These are phyloP conservation scores for Platichthys stellatus DNA, from an alignment of 2,113 vertebrate species.

Conservation along the genomic window DNA sequence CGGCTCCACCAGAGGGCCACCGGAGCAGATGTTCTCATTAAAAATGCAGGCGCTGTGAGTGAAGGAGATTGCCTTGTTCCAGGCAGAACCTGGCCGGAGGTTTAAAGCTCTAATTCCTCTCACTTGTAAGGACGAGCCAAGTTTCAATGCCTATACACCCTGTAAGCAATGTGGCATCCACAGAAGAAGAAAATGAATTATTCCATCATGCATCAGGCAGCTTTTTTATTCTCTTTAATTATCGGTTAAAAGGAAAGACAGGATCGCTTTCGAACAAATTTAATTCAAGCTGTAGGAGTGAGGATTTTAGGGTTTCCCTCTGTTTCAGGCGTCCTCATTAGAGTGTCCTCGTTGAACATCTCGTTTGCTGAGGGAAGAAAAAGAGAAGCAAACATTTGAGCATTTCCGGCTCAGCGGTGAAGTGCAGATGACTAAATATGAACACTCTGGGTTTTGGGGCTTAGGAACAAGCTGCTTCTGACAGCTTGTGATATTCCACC, in stretches of 20 bases:
- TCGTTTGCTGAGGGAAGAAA: slow-evolving; percentile 27
- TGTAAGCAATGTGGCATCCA: slow-evolving; percentile 65
- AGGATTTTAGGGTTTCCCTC: slow-evolving; percentile 28
- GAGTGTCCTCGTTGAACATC: slow-evolving; percentile 38
- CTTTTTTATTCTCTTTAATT: slow-evolving; percentile 56
- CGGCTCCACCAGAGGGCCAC: slow-evolving; percentile 75
- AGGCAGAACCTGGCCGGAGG: slow-evolving; percentile 79
- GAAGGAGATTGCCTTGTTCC: slow-evolving; percentile 81
- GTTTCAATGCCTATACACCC: slow-evolving; percentile 66
- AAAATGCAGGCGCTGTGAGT: slow-evolving; percentile 87
- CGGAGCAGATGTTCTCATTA: slow-evolving; percentile 90
- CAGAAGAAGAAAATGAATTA: slow-evolving; percentile 62
- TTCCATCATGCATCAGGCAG: slow-evolving; percentile 53
- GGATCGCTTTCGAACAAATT: slow-evolving; percentile 30
- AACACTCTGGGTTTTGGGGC: slow-evolving; percentile 37
- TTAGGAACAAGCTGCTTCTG: slow-evolving; percentile 60
- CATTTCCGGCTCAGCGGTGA: slow-evolving; percentile 6
- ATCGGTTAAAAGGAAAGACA: slow-evolving; percentile 35
- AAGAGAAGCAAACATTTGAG: slow-evolving; percentile 28
- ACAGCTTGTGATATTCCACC: slow-evolving; percentile 63
- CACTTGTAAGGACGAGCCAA: slow-evolving; percentile 68
- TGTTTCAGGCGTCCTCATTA: slow-evolving; percentile 30
- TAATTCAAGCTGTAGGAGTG: slow-evolving; percentile 17
- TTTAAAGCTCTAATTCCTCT: slow-evolving; percentile 80
- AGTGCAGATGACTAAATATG: slow-evolving; percentile 45